Percentiles rank a stretch among this genome's conserved stretches.
Conservation (phyloP, 2,888 invertebrate species). For the Tipula vernalis region DNA sequence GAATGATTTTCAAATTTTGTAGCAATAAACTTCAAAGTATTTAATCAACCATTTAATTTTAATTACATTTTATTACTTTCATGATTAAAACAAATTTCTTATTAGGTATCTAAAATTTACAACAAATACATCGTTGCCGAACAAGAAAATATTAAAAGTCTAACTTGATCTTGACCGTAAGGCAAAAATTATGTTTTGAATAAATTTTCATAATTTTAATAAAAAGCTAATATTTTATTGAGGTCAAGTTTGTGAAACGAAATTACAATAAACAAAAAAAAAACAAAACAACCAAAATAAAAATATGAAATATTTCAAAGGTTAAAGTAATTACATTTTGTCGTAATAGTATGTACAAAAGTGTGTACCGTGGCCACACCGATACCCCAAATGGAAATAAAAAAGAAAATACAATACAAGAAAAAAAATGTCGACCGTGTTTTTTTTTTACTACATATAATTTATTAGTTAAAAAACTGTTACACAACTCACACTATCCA, state of each 20-base stretch:
- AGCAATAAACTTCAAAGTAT: neutral
- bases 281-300: neutral
- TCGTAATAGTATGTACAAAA: neutral
- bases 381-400: neutral
- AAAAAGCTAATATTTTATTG: neutral
- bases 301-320: neutral
- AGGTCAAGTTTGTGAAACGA: neutral
- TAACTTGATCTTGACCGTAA: neutral
- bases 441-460: neutral
- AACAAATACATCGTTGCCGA: neutral
- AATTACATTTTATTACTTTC: neutral
- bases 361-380: neutral
- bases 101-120: neutral
- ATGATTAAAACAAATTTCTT: neutral
- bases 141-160: neutral
- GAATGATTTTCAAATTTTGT: neutral
- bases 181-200: neutral
- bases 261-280: neutral
- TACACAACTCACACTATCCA: neutral
- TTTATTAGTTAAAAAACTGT: neutral
- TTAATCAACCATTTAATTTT: neutral
- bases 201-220: neutral
- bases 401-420: neutral
- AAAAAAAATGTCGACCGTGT: neutral
- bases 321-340: neutral